Base-by-base conservation (phyloP, 1,140 invertebrate species). In the Zaprionus gabonicus region DNA sequence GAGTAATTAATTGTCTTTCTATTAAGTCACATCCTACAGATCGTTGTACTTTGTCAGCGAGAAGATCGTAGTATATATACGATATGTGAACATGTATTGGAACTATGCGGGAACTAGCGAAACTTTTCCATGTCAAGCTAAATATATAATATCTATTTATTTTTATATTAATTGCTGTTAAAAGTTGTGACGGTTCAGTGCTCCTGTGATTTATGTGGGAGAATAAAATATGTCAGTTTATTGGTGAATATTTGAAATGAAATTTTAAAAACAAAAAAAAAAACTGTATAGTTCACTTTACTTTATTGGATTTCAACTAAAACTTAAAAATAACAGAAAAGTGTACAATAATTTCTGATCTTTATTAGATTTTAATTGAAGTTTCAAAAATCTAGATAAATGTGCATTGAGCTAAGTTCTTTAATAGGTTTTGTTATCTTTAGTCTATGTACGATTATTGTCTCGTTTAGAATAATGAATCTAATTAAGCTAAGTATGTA, bases 71-170 rank as follows among this genome's bases (percentile, higher is more conserved):
- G 1, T 15, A 28, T 28, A 6, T 34, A 34, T 34, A 12, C 7
- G 12, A 28, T 55, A 27, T 55, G 6, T 51, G 46, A n/a, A 17
- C 9, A 9, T 34, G 31, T 34, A 34, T 34, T 34, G 31, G 3
- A 34, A 34, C 31, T 34, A 10, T 34, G 9, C 31, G 31, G 31
- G 2, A 34, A 31, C 9, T 31, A 57, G 36, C 36, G 12, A 38
- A 38, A 38, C 13, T 38, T 28, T 56, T 34, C 28, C 17, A 17
- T 58, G 0, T 36, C 56, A 23, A 23, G 23, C 31, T 34, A 58
- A 58, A 58, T 36, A 58, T 20, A 58, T 10, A 1, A 58, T 20
- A 58, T 10, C 5, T 31, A 31, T 28, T 28, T 56, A 31, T 56
- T 28, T 28, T n/a, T 56, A 31, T 25, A 31, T 56, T 31, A 56